Evolutionary conservation across 1,140 invertebrate species (phyloP).

Genomic region (Neodiprion pinetum): DNA sequence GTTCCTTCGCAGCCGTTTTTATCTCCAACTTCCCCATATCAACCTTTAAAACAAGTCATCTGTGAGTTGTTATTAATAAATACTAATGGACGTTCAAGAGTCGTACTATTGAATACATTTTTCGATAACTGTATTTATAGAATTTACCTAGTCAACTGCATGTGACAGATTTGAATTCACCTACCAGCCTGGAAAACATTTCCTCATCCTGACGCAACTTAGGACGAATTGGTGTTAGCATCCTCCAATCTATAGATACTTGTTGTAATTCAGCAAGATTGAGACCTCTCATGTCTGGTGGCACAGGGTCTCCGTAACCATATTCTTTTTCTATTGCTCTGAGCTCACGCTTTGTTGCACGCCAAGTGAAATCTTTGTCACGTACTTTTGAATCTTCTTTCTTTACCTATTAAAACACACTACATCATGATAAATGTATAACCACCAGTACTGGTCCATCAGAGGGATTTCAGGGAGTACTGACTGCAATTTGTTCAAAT

Average conservation of each 20-base stretch:
- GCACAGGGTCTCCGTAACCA: slow-evolving; percentile 80
- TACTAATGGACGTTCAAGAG: no score
- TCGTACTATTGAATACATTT: no score
- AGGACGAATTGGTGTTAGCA: slow-evolving; percentile 86
- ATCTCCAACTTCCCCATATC: slow-evolving; percentile 81
- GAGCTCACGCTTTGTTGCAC: slow-evolving; percentile 71
- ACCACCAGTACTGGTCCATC: no score
- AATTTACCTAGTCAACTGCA: no score
- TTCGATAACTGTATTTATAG: no score
- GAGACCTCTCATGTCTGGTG: slow-evolving; percentile 79
- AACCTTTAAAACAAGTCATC: slow-evolving; percentile 60
- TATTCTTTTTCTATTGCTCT: slow-evolving; percentile 68
- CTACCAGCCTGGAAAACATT: slow-evolving; percentile 76
- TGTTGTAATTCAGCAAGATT: slow-evolving; percentile 80
- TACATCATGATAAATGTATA: slow-evolving; percentile 6
- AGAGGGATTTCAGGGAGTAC: no score
- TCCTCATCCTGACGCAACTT: slow-evolving; percentile 85
- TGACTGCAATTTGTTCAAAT: no score
- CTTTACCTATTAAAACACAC: slow-evolving; percentile 47
- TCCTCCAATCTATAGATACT: slow-evolving; percentile 92
- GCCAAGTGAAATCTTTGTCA: slow-evolving; percentile 68
- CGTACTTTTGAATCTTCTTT: slow-evolving; percentile 59
- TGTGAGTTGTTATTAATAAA: slow-evolving; percentile 1
- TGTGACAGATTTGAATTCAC: background rate
- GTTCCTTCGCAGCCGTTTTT: slow-evolving; percentile 72